Conservation (phyloP, 1,140 invertebrate genomes). For the Drosophila funebris region DNA sequence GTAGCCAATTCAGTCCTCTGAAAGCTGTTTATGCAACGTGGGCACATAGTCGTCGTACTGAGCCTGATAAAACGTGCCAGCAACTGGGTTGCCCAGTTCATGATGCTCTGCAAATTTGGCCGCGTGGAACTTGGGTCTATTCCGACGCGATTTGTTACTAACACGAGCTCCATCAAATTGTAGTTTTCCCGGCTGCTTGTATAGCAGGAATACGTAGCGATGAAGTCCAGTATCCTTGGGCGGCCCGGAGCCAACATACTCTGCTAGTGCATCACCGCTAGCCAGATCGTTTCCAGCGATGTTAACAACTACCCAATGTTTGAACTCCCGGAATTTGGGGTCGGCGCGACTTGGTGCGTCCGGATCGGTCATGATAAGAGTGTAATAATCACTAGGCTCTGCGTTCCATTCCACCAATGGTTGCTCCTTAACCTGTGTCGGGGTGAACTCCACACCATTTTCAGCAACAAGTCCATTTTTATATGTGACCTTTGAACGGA, state of each 20-base stretch:
- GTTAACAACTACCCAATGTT: conserved; percentile 96
- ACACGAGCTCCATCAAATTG: conserved; percentile 75
- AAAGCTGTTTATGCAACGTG: conserved; percentile 59
- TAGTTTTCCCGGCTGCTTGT: conserved; percentile 87
- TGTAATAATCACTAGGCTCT: conserved; percentile 87
- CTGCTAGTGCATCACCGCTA: conserved; percentile 91
- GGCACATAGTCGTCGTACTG: conserved; percentile 96
- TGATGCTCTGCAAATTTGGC: conserved; percentile 93
- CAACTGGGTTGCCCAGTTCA: conserved; percentile 90
- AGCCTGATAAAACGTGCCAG: conserved; percentile 95
- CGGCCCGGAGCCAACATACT: conserved; percentile 94
- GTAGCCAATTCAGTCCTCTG: conserved; percentile 33
- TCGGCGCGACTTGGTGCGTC: conserved; percentile 89
- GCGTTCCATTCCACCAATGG: conserved; percentile 88
- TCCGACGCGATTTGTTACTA: conserved; percentile 85
- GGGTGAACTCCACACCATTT: conserved; percentile 88
- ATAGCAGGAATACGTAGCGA: conserved; percentile 95
- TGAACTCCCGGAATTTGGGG: conserved; percentile 93
- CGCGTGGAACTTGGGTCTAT: conserved; percentile 90
- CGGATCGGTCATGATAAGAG: conserved; percentile 87
- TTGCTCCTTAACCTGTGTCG: conserved; percentile 88
- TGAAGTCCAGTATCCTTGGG: conserved; percentile 93
- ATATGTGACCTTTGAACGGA: conserved; percentile 83
- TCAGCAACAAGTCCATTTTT: conserved; percentile 85
- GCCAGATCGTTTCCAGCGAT: conserved; percentile 91